Evolutionary conservation across 2,113 vertebrate species (phyloP).

Genomic region (Pholis gunnellus): DNA sequence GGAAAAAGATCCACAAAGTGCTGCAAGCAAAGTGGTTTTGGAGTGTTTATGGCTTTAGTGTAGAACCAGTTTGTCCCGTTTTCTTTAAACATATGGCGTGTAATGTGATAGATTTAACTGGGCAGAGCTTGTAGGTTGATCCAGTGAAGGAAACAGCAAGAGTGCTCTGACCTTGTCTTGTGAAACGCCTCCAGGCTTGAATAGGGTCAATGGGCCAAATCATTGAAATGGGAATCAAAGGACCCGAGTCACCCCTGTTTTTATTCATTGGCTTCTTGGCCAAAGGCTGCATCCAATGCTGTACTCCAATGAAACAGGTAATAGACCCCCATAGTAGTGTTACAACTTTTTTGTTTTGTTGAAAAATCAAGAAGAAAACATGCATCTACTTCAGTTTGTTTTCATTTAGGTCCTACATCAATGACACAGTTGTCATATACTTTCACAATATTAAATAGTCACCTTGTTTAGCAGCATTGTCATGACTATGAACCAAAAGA

Average conservation of each 20-base stretch:
- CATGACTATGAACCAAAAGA: not conserved
- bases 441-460: not conserved
- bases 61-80: not conserved
- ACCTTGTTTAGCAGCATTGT: constrained; percentile 7
- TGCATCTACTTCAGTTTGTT: not conserved
- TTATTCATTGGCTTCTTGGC: not conserved
- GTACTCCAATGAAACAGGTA: not conserved
- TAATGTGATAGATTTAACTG: constrained; percentile 25
- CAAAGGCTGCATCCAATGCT: not conserved
- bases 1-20: not conserved
- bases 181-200: not conserved
- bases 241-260: not conserved
- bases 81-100: not conserved
- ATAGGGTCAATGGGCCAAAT: constrained; percentile 15
- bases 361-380: not conserved
- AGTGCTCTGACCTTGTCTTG: constrained; percentile 5
- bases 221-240: constrained; percentile 30
- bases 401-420: not conserved
- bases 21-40: not conserved
- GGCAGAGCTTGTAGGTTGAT: not conserved
- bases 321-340: not conserved
- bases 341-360: no score
- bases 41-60: not conserved
- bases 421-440: not conserved
- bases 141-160: not conserved